Base-by-base conservation (phyloP, 1,140 invertebrate genomes). In the Cotesia glomerata region DNA sequence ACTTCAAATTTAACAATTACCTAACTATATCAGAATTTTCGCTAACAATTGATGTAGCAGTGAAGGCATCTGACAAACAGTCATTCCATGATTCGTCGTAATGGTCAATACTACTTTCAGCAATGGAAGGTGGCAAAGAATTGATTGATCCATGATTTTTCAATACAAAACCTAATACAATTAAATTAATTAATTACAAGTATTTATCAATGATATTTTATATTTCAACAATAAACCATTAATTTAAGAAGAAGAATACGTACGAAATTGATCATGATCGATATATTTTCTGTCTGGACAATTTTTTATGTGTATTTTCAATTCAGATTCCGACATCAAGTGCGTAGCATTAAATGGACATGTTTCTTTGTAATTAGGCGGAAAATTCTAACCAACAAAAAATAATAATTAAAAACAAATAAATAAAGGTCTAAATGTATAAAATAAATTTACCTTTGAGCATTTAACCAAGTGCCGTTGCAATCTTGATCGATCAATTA, bases 291-390 rank as follows among this genome's bases (percentile, higher is more conserved):
- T 77, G 34, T 72, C 65, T 0, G 78, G 75, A 63, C 84, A 86
- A 5, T 32, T 69, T 4, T 32, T 5, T 1, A 85, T 74, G 63
- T 86, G 84, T 7, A 80, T 70, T 5, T 62, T 13, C 8, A 86
- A 52, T 56, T 86, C 81, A 35, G 9, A 1, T 52, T 80, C 73
- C 56, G 69, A 77, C 8, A 85, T 66, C n/a, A 84, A 75, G 64
- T 86, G 85, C 5, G 81, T 84, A 5, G 83, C 84, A 74, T 85
- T 79, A 52, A 78, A 85, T 2, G 83, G 84, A 67, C 83, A 86
- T 16, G 79, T 79, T n/a, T 76, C 49, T 72, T 79, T 84, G 71
- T 82, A 85, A 69, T 80, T 68, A 2, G 71, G 36, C 0, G 81
- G 81, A 76, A 71, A 86, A 72, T 82, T 81, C 85, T 86, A 74